Evolutionary conservation across 2,888 invertebrate species (phyloP).

Genomic region (Cantharis rustica): DNA sequence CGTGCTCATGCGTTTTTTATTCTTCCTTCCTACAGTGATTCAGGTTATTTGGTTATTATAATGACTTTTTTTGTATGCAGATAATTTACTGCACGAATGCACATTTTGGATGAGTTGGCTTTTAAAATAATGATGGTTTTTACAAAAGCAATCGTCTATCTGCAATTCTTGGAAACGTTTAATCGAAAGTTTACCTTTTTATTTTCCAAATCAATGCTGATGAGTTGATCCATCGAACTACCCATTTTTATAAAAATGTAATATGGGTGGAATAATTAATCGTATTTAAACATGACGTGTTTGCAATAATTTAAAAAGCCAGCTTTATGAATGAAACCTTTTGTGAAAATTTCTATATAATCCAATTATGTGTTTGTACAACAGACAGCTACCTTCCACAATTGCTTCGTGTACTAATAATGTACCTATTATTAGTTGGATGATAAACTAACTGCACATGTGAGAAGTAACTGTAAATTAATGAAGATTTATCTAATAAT

Average conservation of each 20-base stretch:
- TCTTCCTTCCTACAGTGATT: neutral
- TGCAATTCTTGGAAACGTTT: neutral
- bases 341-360: neutral
- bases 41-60: constrained; percentile 3
- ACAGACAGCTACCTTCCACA: neutral
- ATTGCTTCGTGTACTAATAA: neutral
- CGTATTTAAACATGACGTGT: neutral
- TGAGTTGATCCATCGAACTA: neutral
- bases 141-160: neutral
- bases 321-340: neutral
- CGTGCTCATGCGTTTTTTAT: constrained; percentile 6
- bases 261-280: neutral
- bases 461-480: neutral
- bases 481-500: neutral
- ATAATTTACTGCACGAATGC: constrained; percentile 7
- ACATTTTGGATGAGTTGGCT: neutral
- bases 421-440: neutral
- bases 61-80: constrained; percentile 2
- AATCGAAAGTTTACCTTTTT: neutral
- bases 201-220: neutral
- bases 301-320: neutral
- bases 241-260: neutral
- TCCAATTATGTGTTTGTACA: neutral
- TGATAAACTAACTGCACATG: neutral
- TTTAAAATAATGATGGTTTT: neutral